A percentile compares a stretch with the other conserved stretches of the same genome.
Conservation (phyloP, 1,140 invertebrate genomes). For the Ceratina australensis region DNA sequence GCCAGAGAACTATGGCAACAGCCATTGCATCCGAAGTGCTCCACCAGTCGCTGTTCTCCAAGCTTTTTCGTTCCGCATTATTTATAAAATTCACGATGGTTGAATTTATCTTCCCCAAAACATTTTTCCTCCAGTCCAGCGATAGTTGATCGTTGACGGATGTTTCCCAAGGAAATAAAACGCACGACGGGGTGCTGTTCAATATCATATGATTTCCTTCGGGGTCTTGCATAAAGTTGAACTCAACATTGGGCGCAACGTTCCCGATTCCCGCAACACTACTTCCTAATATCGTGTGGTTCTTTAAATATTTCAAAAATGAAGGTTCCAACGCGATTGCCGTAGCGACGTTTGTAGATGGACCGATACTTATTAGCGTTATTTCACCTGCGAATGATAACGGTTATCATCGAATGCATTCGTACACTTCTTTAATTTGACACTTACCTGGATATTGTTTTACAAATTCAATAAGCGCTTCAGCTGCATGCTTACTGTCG, state of each 20-base stretch:
- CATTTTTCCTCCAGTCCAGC: constrained; percentile 75
- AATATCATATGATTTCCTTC: constrained; percentile 83
- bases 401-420: not conserved
- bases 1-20: constrained; percentile 67
- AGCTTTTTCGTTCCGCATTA: constrained; percentile 69
- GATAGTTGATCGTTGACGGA: constrained; percentile 24
- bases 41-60: constrained; percentile 61
- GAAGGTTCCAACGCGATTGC: constrained; percentile 80
- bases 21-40: constrained; percentile 66
- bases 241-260: constrained; percentile 80
- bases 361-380: constrained; percentile 81
- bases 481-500: constrained; percentile 73
- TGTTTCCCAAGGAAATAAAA: constrained; percentile 79
- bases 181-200: constrained; percentile 67
- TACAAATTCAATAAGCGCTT: constrained; percentile 72
- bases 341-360: constrained; percentile 83
- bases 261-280: constrained; percentile 81
- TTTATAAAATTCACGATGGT: constrained; percentile 75
- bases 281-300: constrained; percentile 83
- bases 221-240: constrained; percentile 85
- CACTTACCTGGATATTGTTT: constrained; percentile 75
- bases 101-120: constrained; percentile 70
- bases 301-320: constrained; percentile 79
- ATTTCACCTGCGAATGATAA: constrained; percentile 68
- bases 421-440: constrained; percentile 1